These are phyloP conservation scores for Anoplopoma fimbria DNA, from an alignment of 2,113 vertebrate species.

Conservation along the genomic window DNA sequence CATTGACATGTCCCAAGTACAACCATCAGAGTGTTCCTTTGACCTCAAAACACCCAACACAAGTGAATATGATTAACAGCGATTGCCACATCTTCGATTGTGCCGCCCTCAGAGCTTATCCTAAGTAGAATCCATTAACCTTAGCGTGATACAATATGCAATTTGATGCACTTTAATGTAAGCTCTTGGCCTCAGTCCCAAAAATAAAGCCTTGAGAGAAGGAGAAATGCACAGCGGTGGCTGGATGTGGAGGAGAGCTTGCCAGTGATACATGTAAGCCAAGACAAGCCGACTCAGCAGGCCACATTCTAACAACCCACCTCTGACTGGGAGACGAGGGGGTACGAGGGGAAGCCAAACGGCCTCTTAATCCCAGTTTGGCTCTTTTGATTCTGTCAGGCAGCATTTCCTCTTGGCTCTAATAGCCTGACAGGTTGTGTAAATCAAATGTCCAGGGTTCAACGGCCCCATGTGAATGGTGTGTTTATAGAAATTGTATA, in stretches of 20 bases:
- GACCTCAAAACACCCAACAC: background rate
- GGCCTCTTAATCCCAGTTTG: conserved; percentile 43
- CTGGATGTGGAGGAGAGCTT: conserved; percentile 46
- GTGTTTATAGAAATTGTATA: conserved; percentile 54
- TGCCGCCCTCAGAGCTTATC: conserved; percentile 1
- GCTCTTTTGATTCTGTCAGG: conserved; percentile 59
- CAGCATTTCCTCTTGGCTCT: conserved; percentile 47
- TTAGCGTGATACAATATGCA: conserved; percentile 31
- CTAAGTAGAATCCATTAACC: conserved; percentile 53
- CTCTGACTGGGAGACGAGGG: conserved; percentile 33
- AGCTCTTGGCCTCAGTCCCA: conserved; percentile 35
- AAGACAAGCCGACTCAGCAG: conserved; percentile 56
- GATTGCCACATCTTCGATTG: conserved; percentile 29
- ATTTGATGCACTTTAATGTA: conserved; percentile 43
- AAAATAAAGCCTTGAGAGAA: conserved; percentile 7
- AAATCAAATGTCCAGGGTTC: conserved; percentile 66
- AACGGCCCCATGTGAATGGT: conserved; percentile 10
- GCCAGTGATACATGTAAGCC: conserved; percentile 42
- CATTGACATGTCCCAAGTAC: background rate
- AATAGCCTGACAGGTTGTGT: conserved; percentile 56
- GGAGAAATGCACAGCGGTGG: conserved; percentile 26
- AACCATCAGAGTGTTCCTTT: background rate
- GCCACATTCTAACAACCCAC: conserved; percentile 51
- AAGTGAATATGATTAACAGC: conserved; percentile 21
- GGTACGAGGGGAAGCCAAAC: conserved; percentile 38